phyloP scores from a whole-genome alignment of 2,113 vertebrate species.

The Bombycilla garrulus region DNA sequence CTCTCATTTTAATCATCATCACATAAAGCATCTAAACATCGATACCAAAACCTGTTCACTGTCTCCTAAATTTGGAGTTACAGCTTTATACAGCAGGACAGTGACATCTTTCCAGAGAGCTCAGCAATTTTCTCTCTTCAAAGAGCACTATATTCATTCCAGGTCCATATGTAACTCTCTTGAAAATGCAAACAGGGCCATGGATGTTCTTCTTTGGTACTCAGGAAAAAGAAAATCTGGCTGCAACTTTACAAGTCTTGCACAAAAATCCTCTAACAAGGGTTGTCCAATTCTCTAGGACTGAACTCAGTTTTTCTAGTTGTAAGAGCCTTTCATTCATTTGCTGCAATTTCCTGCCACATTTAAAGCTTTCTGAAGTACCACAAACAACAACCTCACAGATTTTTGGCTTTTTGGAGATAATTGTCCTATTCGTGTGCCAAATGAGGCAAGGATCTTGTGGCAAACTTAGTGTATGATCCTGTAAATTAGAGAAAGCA shows the following conservation, averaged over 20 bases:
- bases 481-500: not conserved
- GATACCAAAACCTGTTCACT: not conserved
- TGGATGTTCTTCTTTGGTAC: not conserved
- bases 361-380: not conserved
- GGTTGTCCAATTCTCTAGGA: not conserved
- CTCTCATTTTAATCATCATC: not conserved
- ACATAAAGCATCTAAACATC: not conserved
- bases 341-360: not conserved
- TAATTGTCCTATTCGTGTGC: not conserved
- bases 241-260: not conserved
- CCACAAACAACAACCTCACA: not conserved
- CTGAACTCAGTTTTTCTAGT: not conserved
- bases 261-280: not conserved
- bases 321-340: not conserved
- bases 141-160: not conserved
- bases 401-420: not conserved
- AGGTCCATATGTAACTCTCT: not conserved
- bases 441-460: not conserved
- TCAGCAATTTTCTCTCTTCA: not conserved
- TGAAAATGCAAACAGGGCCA: not conserved
- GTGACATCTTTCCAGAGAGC: not conserved
- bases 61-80: not conserved
- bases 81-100: not conserved
- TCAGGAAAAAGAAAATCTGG: not conserved
- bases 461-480: not conserved